Evolutionary conservation across 23 tunicate genomes (phyloP), one percentile per base, ranked within the genome.

Genomic region (Clavelina lepadiformis): DNA sequence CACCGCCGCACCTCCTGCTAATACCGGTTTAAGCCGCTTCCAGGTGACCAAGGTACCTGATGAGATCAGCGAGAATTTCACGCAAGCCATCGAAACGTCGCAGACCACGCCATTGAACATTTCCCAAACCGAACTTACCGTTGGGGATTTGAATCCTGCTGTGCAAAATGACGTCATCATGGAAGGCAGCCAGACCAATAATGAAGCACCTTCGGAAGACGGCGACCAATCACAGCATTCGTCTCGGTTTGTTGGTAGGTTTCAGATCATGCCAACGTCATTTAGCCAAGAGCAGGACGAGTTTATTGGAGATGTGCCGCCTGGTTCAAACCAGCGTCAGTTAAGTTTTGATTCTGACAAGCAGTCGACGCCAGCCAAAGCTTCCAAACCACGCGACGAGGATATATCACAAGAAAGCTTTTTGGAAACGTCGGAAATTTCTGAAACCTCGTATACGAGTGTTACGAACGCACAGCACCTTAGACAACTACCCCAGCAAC

Each of bases 201-300:
- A 13, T 21, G 8, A 19, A 29, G 41, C 83, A 5, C 91, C 91
- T 7, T 22, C 25, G 0, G 73, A 63, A 33, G 71, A 69, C 28
- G n/a, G n/a, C n/a, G n/a, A n/a, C n/a, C n/a, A n/a, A n/a, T n/a
- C n/a, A n/a, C n/a, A n/a, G n/a, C n/a, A n/a, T n/a, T n/a, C n/a
- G n/a, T n/a, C n/a, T n/a, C n/a, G n/a, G n/a, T n/a, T n/a, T n/a
- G 41, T 78, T 23, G 95, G 95, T 0, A 50, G 95, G 34, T 86
- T 86, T 58, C 83, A 85, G 56, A 72, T 85, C 0, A 69, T 71
- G 31, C 66, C 78, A 3, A 37, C 73, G 2, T 44, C 33, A 3
- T 25, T 37, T 1, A 32, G 11, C 26, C 26, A 33, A n/a, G 61
- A 56, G 29, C 45, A 35, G 32, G 28, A 68, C 36, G 61, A 26